Evolutionary conservation across 2,888 invertebrate genomes (phyloP).

Genomic region (Ectropis crepuscularia): DNA sequence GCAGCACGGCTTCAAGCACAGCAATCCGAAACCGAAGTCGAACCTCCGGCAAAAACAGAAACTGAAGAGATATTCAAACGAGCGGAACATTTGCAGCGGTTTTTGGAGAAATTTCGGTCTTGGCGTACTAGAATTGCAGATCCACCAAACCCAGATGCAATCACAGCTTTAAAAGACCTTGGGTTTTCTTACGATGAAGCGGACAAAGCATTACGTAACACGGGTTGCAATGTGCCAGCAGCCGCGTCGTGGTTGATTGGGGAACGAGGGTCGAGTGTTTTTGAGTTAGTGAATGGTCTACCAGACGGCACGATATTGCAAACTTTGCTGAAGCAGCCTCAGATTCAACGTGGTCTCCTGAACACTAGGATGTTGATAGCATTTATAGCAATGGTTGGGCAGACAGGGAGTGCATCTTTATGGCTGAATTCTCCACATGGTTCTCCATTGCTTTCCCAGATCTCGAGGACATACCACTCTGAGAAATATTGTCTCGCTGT

Average conservation of each 20-base stretch:
- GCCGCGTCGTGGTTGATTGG: constrained; percentile 77
- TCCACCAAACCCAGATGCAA: constrained; percentile 64
- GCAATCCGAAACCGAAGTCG: constrained; percentile 40
- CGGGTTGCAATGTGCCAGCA: constrained; percentile 75
- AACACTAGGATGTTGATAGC: constrained; percentile 78
- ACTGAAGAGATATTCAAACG: constrained; percentile 56
- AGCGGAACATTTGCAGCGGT: constrained; percentile 70
- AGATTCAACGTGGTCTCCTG: constrained; percentile 73
- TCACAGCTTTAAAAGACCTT: constrained; percentile 64
- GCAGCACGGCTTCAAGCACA: constrained; percentile 56
- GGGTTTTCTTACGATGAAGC: constrained; percentile 69
- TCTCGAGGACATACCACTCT: constrained; percentile 78
- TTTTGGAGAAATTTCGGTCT: constrained; percentile 71
- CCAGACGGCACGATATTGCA: constrained; percentile 73
- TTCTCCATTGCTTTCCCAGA: constrained; percentile 74
- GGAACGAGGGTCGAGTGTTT: constrained; percentile 74
- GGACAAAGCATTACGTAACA: constrained; percentile 64
- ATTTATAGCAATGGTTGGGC: constrained; percentile 78
- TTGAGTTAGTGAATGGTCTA: constrained; percentile 72
- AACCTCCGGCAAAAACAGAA: constrained; percentile 31
- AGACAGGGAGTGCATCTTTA: constrained; percentile 71
- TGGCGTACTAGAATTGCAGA: constrained; percentile 70
- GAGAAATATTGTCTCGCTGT: constrained; percentile 80
- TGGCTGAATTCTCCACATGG: constrained; percentile 80
- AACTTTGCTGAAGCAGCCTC: constrained; percentile 72